Base-by-base conservation (phyloP, 1,140 invertebrate species). In the Phymastichus coffea region DNA sequence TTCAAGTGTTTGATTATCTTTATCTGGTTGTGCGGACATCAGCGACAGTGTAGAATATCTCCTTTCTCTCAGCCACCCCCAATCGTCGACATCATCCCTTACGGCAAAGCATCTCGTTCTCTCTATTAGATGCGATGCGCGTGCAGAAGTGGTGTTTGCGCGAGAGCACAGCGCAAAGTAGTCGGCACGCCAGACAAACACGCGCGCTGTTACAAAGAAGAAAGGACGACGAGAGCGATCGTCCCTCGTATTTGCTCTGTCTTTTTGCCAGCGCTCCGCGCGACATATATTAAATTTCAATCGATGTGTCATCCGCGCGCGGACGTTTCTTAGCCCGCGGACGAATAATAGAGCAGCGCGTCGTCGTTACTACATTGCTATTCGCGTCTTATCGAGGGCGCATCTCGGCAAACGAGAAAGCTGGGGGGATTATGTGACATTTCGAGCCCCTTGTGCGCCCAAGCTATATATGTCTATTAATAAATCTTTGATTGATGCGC, bases 231-330 rank as follows among this genome's bases (percentile, higher is more conserved):
- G 10, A 60, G 63, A 66, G 65, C 33, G n/a, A 26, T 2, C 40
- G 37, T 62, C 67, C 67, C 67, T 64, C 64, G 55, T 70, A 71
- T 72, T 72, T 72, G 65, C 70, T 48, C 35, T 40, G 4, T n/a
- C n/a, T n/a, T n/a, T n/a, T n/a, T n/a, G n/a, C n/a, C n/a, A n/a
- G n/a, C n/a, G n/a, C n/a, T 40, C 14, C 6, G 17, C 14, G 28
- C 17, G 25, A 38, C 49, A 68, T 66, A 72, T 73, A 73, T 73
- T 73, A 72, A 72, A 73, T 73, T 73, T 73, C 70, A 73, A 73
- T 73, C 70, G 70, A 73, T 73, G 69, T 63, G 66, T 63, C 68
- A 69, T 67, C 69, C 65, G 63, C 47, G 44, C 12, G 12, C 25
- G 43, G 26, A n/a, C 26, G 8, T 14, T 3, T 0, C 41, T 44